Percentiles rank a stretch among this genome's conserved stretches.
phyloP scores from a whole-genome alignment of 2,888 invertebrate genomes.

The Dysmachus trigonus region DNA sequence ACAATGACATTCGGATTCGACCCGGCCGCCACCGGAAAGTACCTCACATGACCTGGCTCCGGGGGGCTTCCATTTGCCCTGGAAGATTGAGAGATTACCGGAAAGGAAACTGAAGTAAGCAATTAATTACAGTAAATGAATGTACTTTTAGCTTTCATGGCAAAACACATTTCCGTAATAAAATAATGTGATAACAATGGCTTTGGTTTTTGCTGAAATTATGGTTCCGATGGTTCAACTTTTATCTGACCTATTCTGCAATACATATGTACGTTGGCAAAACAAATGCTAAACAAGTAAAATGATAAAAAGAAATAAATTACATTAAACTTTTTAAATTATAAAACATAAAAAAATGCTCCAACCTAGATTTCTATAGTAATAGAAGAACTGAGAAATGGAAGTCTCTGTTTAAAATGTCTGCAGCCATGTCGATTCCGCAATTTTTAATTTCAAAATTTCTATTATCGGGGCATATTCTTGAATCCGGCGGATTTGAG shows the following conservation, averaged over 20 bases:
- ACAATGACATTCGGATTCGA: slow-evolving; percentile 17
- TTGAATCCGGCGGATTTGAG: too few species aligned
- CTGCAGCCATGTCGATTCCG: too few species aligned
- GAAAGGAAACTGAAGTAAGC: neutral
- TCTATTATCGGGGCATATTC: too few species aligned
- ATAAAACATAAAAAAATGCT: too few species aligned
- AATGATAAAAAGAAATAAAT: too few species aligned
- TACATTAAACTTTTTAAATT: too few species aligned
- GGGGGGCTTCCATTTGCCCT: neutral
- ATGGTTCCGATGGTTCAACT: neutral
- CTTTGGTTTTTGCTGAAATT: neutral
- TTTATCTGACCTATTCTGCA: neutral
- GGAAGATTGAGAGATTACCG: neutral
- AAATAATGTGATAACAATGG: neutral
- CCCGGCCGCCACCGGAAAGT: slow-evolving; percentile 13
- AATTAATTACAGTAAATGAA: neutral
- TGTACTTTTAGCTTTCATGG: neutral
- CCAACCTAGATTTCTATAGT: too few species aligned
- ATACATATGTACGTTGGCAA: too few species aligned
- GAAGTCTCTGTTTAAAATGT: too few species aligned
- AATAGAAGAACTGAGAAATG: too few species aligned
- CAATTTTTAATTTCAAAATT: too few species aligned
- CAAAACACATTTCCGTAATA: neutral
- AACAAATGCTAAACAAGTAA: too few species aligned
- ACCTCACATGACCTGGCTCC: neutral